Evolutionary conservation across 2,797 vertebrate genomes (phyloP).

Genomic region (Poecilia wingei): DNA sequence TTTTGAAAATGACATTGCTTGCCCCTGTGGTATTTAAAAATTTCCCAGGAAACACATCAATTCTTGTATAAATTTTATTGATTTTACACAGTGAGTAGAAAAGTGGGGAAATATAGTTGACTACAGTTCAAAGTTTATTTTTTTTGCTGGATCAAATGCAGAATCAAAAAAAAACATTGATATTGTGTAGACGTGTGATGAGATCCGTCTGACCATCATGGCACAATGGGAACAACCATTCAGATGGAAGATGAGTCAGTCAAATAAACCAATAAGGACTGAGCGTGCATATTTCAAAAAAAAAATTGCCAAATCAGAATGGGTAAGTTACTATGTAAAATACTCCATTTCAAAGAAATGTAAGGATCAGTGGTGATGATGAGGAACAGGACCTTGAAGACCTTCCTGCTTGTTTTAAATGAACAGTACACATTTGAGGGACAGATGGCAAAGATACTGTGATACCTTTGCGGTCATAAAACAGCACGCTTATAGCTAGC

Average conservation of each 20-base stretch:
- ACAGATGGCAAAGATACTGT: neutral
- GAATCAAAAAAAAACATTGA: neutral
- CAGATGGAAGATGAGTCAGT: neutral
- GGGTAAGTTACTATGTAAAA: neutral
- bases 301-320: neutral
- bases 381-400: neutral
- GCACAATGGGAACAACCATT: neutral
- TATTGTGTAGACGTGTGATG: neutral
- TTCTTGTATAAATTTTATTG: conserved; percentile 3
- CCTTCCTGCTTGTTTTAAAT: neutral
- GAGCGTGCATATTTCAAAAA: neutral
- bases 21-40: neutral
- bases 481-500: neutral
- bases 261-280: neutral
- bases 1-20: neutral
- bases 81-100: neutral
- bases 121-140: neutral
- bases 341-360: neutral
- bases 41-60: neutral
- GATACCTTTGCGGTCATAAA: too few relatives aligned
- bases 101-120: neutral
- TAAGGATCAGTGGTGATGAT: neutral
- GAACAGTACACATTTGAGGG: neutral
- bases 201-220: neutral
- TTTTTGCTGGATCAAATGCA: neutral